Conservation (phyloP, 2,113 vertebrate species). For the Rhagologus leucostigma region DNA sequence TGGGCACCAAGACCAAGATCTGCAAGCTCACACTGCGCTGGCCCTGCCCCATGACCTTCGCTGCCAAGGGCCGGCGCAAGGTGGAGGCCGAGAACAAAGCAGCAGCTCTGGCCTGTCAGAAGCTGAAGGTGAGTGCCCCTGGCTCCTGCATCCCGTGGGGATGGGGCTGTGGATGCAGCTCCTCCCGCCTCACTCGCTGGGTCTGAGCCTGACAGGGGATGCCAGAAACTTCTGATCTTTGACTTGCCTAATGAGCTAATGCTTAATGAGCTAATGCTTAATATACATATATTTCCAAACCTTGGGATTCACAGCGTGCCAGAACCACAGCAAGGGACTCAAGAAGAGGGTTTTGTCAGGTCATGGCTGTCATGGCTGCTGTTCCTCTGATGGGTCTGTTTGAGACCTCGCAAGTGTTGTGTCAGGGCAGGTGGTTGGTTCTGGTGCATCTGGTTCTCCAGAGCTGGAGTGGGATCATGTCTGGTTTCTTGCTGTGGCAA, state of each 20-base stretch:
- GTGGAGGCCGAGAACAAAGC: conserved; percentile 83
- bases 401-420: not conserved
- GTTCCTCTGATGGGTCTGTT: not conserved
- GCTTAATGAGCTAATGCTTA: not conserved
- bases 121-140: conserved; percentile 79
- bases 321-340: not conserved
- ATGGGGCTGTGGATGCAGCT: fast-evolving
- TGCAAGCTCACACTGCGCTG: conserved; percentile 85
- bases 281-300: fast-evolving
- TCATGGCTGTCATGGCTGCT: not conserved
- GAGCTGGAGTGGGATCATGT: fast-evolving
- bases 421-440: not conserved
- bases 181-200: fast-evolving
- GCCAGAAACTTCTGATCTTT: not conserved
- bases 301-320: not conserved
- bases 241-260: not conserved
- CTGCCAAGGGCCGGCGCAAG: conserved; percentile 78
- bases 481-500: not conserved
- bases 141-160: not conserved
- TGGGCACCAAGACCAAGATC: conserved; percentile 82
- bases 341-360: not conserved
- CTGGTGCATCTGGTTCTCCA: not conserved
- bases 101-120: conserved; percentile 89
- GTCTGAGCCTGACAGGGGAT: not conserved
- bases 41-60: conserved; percentile 89